Conservation (phyloP, 2,888 invertebrate species). For the Prosopocoilus inquinatus region DNA sequence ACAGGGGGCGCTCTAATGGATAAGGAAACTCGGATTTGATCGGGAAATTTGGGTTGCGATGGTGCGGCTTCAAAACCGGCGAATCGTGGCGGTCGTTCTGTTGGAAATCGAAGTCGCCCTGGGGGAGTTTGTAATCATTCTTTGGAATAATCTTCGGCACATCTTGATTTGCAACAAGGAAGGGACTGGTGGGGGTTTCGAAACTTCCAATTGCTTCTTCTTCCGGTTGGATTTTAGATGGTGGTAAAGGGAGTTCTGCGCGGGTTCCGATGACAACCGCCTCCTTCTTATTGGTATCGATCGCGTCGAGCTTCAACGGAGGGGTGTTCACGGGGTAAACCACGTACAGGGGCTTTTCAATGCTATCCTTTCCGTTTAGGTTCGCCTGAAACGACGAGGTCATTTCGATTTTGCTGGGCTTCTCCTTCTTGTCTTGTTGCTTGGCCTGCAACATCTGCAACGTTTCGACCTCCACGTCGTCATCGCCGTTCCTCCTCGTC, state of each 20-base stretch:
- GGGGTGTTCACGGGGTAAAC: conserved; percentile 61
- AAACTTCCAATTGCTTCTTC: conserved; percentile 29
- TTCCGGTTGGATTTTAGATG: conserved; percentile 33
- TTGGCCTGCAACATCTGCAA: conserved; percentile 68
- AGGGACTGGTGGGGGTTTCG: conserved; percentile 51
- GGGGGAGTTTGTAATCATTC: conserved; percentile 15
- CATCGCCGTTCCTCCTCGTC: conserved; percentile 47
- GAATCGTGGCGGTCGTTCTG: conserved; percentile 43
- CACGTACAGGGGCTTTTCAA: conserved; percentile 51
- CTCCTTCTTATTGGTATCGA: conserved; percentile 50
- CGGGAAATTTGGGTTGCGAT: conserved; percentile 39
- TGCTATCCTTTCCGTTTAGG: conserved; percentile 33
- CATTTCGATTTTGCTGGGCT: conserved; percentile 40
- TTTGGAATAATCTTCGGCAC: conserved; percentile 45
- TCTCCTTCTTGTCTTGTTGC: conserved; percentile 44
- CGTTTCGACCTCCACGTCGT: conserved; percentile 60
- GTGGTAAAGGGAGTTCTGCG: conserved; percentile 52
- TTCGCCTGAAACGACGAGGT: conserved; percentile 40
- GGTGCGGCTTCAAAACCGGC: conserved; percentile 50
- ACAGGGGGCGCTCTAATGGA: conserved; percentile 60
- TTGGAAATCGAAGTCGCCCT: conserved; percentile 33
- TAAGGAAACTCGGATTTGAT: conserved; percentile 64
- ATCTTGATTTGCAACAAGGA: too few relatives aligned
- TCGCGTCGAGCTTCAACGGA: conserved; percentile 52
- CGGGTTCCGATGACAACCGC: conserved; percentile 58